phyloP scores from a whole-genome alignment of 2,797 vertebrate genomes.

The Potorous gilbertii region DNA sequence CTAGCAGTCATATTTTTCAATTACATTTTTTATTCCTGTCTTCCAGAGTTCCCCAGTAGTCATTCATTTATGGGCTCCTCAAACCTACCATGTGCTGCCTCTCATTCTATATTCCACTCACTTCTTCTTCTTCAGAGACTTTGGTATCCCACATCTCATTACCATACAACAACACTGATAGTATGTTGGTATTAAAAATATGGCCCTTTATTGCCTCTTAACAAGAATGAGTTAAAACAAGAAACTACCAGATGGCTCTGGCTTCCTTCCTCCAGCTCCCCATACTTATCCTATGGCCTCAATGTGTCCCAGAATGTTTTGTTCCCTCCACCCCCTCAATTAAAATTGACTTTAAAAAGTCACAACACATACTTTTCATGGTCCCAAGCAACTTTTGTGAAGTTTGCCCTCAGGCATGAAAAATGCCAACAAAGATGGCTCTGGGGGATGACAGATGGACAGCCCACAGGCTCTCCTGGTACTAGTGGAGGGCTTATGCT shows the following conservation, averaged over 20 bases:
- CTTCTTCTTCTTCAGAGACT: background rate
- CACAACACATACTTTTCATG: background rate
- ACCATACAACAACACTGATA: background rate
- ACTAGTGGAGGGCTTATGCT: background rate
- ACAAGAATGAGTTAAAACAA: background rate
- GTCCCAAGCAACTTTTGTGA: background rate
- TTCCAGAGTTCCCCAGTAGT: background rate
- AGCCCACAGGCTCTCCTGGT: background rate
- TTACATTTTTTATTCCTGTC: background rate
- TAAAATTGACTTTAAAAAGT: background rate
- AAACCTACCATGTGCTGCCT: background rate
- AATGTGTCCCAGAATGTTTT: background rate
- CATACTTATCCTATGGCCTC: background rate
- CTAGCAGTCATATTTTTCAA: background rate
- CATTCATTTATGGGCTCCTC: background rate
- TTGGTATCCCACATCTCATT: background rate
- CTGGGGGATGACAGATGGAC: background rate
- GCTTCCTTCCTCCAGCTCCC: background rate
- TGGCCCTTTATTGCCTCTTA: background rate
- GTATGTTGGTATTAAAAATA: background rate
- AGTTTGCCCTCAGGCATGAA: background rate
- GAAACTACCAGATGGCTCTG: background rate
- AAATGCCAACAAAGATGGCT: background rate
- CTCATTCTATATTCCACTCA: background rate
- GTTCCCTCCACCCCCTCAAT: background rate